phyloP scores from a whole-genome alignment of 1,140 invertebrate species.

The Neodiprion lecontei region DNA sequence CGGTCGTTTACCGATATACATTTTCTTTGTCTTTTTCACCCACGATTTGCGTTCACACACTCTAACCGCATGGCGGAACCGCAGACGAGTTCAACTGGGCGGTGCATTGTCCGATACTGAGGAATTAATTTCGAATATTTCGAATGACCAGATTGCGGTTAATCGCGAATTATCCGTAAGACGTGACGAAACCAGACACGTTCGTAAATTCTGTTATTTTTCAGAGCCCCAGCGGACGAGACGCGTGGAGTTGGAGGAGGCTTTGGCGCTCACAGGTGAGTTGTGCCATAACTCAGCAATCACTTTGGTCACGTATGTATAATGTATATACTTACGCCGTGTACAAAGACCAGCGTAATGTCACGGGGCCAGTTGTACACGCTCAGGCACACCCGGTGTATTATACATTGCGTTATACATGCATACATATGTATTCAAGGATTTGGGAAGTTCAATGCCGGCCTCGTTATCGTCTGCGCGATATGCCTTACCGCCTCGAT shows the following conservation, averaged over 20 bases:
- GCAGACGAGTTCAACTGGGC: too few relatives aligned
- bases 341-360: too few relatives aligned
- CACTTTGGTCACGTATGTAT: conserved; percentile 21
- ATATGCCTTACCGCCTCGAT: conserved; percentile 27
- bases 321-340: not conserved
- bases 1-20: too few relatives aligned
- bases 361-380: too few relatives aligned
- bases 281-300: conserved; percentile 13
- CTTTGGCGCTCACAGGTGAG: conserved; percentile 25
- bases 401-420: conserved; percentile 3
- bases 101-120: too few relatives aligned
- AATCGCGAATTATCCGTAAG: too few relatives aligned
- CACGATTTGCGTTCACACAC: too few relatives aligned
- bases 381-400: not conserved
- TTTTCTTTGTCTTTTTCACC: too few relatives aligned
- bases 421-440: conserved; percentile 23
- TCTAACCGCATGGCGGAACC: too few relatives aligned
- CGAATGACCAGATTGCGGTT: too few relatives aligned
- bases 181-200: too few relatives aligned
- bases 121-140: too few relatives aligned
- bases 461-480: conserved; percentile 27
- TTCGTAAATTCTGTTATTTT: not conserved
- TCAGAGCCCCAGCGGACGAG: conserved; percentile 1
- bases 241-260: conserved; percentile 26
- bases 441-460: conserved; percentile 35